Conservation (phyloP, 2,888 invertebrate species). For the Mythimna pallens region DNA sequence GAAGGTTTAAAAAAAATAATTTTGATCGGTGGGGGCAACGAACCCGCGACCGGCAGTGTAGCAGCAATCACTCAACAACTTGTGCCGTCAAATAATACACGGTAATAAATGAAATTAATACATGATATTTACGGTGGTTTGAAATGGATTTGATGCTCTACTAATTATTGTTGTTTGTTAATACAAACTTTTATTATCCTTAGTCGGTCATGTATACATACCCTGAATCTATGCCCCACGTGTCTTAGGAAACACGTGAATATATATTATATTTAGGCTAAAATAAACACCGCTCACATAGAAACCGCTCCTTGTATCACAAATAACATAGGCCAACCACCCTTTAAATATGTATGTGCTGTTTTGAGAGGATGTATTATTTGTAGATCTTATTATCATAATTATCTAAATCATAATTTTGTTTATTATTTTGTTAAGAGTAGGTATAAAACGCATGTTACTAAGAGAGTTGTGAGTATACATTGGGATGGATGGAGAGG, state of each 20-base stretch:
- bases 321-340: background rate
- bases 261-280: conserved; percentile 22
- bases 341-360: background rate
- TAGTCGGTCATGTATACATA: background rate
- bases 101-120: no score
- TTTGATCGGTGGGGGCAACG: no score
- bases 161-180: background rate
- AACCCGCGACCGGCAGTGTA: no score
- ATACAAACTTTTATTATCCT: background rate
- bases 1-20: no score
- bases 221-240: conserved; percentile 12
- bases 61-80: no score
- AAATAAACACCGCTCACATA: conserved; percentile 16
- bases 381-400: background rate
- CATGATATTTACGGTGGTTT: no score
- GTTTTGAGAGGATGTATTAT: conserved; percentile 12
- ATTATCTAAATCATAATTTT: background rate
- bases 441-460: no score
- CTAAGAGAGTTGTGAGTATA: no score
- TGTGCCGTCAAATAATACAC: no score
- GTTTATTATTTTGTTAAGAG: background rate
- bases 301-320: conserved; percentile 13
- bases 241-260: conserved; percentile 10
- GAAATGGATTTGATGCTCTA: background rate
- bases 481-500: no score